Percentiles rank a stretch among this genome's conserved stretches.
phyloP scores from a whole-genome alignment of 2,888 invertebrate genomes.

The Agonopterix subpropinquella region DNA sequence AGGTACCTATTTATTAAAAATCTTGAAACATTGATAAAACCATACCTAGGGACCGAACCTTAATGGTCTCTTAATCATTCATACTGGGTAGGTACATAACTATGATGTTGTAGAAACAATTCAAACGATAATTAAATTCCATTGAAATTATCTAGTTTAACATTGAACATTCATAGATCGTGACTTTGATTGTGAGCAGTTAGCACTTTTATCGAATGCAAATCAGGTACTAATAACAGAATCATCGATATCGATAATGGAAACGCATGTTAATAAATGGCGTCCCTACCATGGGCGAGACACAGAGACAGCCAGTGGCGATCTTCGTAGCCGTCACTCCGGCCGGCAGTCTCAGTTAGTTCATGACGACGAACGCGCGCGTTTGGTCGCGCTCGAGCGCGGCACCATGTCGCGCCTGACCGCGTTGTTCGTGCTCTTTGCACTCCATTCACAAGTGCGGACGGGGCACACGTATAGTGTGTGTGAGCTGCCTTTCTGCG shows the following conservation, averaged over 20 bases:
- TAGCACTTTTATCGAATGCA: conserved; percentile 16
- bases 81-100: too few relatives aligned
- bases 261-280: conserved; percentile 22
- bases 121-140: neutral
- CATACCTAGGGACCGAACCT: too few relatives aligned
- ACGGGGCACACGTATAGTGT: conserved; percentile 43
- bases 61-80: too few relatives aligned
- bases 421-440: conserved; percentile 73
- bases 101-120: too few relatives aligned
- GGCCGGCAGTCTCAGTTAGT: conserved; percentile 24
- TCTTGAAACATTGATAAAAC: too few relatives aligned
- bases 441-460: conserved; percentile 34
- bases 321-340: conserved; percentile 15
- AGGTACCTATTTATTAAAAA: too few relatives aligned
- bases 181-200: conserved; percentile 12
- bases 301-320: conserved; percentile 24
- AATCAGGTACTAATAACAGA: conserved; percentile 28
- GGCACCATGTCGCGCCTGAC: conserved; percentile 50
- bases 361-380: conserved; percentile 48
- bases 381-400: conserved; percentile 54
- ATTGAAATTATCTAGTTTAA: conserved; percentile 20
- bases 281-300: conserved; percentile 38
- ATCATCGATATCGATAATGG: conserved; percentile 61
- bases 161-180: conserved; percentile 22
- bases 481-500: conserved; percentile 73